Evolutionary conservation across 2,888 invertebrate species (phyloP).

Genomic region (Limnephilus marmoratus): DNA sequence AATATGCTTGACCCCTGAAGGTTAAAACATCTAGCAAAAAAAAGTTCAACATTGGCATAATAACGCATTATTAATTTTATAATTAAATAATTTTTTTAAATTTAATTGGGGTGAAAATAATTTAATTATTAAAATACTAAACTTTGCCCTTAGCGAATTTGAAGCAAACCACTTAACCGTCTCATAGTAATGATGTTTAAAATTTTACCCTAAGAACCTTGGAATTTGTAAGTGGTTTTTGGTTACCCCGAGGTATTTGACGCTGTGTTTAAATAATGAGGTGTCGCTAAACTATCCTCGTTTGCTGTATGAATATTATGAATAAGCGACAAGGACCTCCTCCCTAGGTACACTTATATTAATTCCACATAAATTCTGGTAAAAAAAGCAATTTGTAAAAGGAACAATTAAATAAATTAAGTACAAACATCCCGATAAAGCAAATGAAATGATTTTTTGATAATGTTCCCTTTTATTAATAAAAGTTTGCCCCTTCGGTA

Average conservation of each 20-base stretch:
- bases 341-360: not conserved
- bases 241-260: not conserved
- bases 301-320: constrained; percentile 16
- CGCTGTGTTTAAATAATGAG: constrained; percentile 23
- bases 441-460: not conserved
- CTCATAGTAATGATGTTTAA: not conserved
- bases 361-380: not conserved
- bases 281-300: constrained; percentile 6
- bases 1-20: no score
- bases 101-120: not conserved
- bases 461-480: not conserved
- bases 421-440: not conserved
- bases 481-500: not conserved
- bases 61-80: no score
- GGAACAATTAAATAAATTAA: not conserved
- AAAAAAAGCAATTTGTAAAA: not conserved
- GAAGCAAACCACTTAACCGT: not conserved
- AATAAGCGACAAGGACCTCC: not conserved
- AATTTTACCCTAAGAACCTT: not conserved
- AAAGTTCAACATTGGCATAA: no score
- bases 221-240: not conserved
- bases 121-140: not conserved
- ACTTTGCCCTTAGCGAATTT: not conserved
- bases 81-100: not conserved
- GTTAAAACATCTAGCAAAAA: no score